These are phyloP conservation scores for Drosophila varians DNA, from an alignment of 1,140 invertebrate genomes.

Conservation along the genomic window DNA sequence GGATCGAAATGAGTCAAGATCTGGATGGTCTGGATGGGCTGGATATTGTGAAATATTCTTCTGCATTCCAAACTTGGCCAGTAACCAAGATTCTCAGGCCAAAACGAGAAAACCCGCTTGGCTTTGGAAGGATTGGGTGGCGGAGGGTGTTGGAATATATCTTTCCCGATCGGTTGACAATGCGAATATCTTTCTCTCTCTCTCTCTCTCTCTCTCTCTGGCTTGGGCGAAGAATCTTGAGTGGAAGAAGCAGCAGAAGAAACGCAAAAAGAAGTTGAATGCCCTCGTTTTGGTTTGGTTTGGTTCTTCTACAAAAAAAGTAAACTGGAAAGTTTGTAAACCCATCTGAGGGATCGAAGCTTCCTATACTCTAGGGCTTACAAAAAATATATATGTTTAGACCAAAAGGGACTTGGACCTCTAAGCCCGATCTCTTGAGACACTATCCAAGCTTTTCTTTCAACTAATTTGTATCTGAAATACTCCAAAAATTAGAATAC, in stretches of 20 bases:
- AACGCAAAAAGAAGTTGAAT: slow-evolving; percentile 61
- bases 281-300: slow-evolving; percentile 54
- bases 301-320: slow-evolving; percentile 31
- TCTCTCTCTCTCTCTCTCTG: slow-evolving; percentile 10
- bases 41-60: slow-evolving; percentile 11
- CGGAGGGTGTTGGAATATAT: slow-evolving; percentile 4
- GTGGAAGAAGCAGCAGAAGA: slow-evolving; percentile 21
- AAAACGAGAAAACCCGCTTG: slow-evolving; percentile 34
- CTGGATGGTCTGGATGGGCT: too few species aligned
- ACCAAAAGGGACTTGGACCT: neutral
- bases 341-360: neutral
- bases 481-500: slow-evolving; percentile 2
- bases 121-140: slow-evolving; percentile 27
- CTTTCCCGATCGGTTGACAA: slow-evolving; percentile 33
- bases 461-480: too few species aligned
- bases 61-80: slow-evolving; percentile 22
- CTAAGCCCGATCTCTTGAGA: neutral
- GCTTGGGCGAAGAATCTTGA: slow-evolving; percentile 8
- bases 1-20: slow-evolving; percentile 27
- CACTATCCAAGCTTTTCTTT: neutral
- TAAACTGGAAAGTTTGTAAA: slow-evolving; percentile 20
- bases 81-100: neutral
- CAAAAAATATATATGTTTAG: neutral
- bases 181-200: slow-evolving; percentile 16
- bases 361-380: neutral